These are phyloP conservation scores for Pandemis corylana DNA, from an alignment of 2,888 invertebrate genomes.

Conservation along the genomic window DNA sequence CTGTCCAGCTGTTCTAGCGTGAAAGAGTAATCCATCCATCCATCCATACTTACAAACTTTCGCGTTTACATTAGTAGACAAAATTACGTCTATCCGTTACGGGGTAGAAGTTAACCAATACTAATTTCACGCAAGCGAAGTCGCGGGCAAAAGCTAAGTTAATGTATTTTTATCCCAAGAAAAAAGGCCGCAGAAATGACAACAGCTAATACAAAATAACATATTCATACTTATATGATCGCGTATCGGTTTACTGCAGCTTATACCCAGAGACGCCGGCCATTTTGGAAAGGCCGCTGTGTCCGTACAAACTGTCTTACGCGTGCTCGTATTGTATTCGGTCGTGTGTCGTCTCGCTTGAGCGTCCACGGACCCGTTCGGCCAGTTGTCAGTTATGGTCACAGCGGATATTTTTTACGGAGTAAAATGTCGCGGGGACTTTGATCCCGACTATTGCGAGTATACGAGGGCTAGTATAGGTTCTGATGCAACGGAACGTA, in stretches of 20 bases:
- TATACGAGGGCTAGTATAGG: slow-evolving; percentile 28
- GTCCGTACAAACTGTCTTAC: neutral
- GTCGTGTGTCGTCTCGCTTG: slow-evolving; percentile 11
- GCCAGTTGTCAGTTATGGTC: slow-evolving; percentile 30
- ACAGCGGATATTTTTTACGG: slow-evolving; percentile 37
- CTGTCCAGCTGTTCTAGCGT: no score
- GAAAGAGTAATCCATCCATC: no score
- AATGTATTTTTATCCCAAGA: no score
- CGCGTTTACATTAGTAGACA: no score
- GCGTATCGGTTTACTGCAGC: neutral
- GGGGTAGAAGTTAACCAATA: no score
- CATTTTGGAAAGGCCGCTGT: neutral
- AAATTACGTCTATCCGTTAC: no score
- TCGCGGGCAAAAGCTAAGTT: no score
- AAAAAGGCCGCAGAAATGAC: no score
- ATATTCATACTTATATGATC: neutral
- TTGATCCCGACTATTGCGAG: slow-evolving; percentile 31
- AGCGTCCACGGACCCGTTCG: slow-evolving; percentile 17
- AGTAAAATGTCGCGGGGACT: slow-evolving; percentile 37
- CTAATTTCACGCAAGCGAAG: no score
- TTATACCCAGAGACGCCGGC: neutral
- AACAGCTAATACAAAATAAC: no score
- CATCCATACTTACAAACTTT: no score
- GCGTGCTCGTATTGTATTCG: neutral
- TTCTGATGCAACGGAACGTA: neutral